Base-by-base conservation (phyloP, 2,888 invertebrate genomes). In the Siphonodentalium dalli region DNA sequence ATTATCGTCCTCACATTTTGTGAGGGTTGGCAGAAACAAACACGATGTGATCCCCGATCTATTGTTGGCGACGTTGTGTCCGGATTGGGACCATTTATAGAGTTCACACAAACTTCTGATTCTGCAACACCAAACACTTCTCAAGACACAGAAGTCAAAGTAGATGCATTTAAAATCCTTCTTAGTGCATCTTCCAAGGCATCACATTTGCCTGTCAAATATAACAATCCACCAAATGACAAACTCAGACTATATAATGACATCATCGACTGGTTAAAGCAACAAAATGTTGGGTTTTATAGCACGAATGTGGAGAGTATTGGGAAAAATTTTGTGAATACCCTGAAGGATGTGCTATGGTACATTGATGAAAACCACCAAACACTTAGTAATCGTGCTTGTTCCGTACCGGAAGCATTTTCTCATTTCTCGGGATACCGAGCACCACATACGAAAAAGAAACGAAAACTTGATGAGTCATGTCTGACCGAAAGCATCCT, bases 141-240 rank as follows among this genome's bases (percentile, higher is more conserved):
- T 29, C 13, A 15, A 15, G n/a, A n/a, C n/a, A n/a, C n/a, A n/a
- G n/a, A n/a, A n/a, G n/a, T n/a, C n/a, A n/a, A n/a, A n/a, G 26
- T 21, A 15, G 40, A 40, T 40, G 23, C 40, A 40, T 40, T 40
- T 26, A 40, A 23, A 24, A 40, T 40, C 23, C 40, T 40, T 8
- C 23, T 40, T 23, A 11, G 24, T 15, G 8, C 21, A 24, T 18
- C 23, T 21, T 9, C 1, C 23, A 40, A 40, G 26, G 40, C 40
- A 6, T 24, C 7, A 15, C 24, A 23, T 24, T 9, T 40, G 21
- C 40, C 40, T 23, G 24, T 26, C 23, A 40, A 40, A 23, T 23
- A 40, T 40, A 26, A 23, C n/a, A 40, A 40, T 5, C 40, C 5
- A 40, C 23, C 13, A 24, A 40, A 5, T 40, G 40, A 23, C 21